These are phyloP conservation scores for Thryonomys swinderianus DNA, from an alignment of 2,113 vertebrate species.

Conservation along the genomic window DNA sequence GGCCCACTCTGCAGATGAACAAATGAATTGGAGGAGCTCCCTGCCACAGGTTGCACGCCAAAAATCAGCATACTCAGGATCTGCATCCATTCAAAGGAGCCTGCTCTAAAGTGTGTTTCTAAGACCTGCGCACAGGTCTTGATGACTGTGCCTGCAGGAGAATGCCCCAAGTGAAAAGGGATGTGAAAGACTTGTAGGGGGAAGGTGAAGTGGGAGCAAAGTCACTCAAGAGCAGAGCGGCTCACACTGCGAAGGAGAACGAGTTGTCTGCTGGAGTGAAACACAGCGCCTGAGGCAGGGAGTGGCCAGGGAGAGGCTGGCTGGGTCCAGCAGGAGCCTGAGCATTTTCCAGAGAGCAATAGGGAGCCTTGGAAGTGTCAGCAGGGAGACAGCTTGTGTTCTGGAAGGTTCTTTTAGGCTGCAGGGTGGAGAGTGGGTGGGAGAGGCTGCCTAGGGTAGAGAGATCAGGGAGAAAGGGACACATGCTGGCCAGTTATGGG, in stretches of 20 bases:
- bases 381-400: neutral
- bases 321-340: neutral
- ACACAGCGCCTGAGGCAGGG: fast-evolving
- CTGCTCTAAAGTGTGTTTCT: neutral
- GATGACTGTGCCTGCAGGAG: neutral
- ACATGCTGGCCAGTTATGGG: neutral
- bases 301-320: neutral
- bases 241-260: fast-evolving
- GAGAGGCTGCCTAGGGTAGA: neutral
- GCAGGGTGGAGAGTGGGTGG: neutral
- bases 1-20: neutral
- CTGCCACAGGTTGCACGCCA: neutral
- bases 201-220: fast-evolving
- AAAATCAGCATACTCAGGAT: neutral
- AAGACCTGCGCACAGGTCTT: neutral
- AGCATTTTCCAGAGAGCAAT: neutral
- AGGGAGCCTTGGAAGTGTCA: neutral
- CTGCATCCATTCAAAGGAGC: neutral
- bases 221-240: neutral
- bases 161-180: neutral
- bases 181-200: neutral
- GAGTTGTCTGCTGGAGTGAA: neutral
- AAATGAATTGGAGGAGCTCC: neutral
- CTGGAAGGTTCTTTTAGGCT: neutral
- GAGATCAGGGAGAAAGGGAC: neutral